Percentiles rank a stretch among this genome's conserved stretches.
phyloP scores from a whole-genome alignment of 2,888 invertebrate species.

The Sinopyrophorus schimmeli region DNA sequence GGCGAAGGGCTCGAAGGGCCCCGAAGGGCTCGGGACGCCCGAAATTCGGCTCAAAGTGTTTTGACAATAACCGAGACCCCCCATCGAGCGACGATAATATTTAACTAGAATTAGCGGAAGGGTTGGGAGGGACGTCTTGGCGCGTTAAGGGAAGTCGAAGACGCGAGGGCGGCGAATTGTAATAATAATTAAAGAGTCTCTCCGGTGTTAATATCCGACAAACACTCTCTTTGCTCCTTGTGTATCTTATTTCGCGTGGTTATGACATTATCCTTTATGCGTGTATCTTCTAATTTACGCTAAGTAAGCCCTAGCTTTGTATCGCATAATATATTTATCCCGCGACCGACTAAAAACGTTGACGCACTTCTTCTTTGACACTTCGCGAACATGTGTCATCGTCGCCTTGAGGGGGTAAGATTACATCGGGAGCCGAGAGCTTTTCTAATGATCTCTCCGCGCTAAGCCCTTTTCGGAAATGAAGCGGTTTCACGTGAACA shows the following conservation, averaged over 20 bases:
- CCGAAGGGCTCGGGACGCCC: too few relatives aligned
- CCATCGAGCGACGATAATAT: too few relatives aligned
- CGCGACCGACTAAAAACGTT: conserved; percentile 23
- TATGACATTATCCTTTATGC: conserved; percentile 27
- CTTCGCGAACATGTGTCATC: conserved; percentile 23
- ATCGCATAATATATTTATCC: conserved; percentile 18
- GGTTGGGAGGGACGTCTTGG: too few relatives aligned
- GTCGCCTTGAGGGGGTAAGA: conserved; percentile 16
- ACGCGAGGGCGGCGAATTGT: too few relatives aligned
- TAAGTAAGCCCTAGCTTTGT: conserved; percentile 24
- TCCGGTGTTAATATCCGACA: too few relatives aligned
- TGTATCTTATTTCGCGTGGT: conserved; percentile 19
- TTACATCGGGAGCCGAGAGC: conserved; percentile 19
- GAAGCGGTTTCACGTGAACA: too few relatives aligned
- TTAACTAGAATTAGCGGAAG: too few relatives aligned
- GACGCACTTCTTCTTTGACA: conserved; percentile 24
- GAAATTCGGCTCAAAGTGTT: too few relatives aligned
- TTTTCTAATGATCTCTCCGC: conserved; percentile 22
- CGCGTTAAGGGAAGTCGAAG: too few relatives aligned
- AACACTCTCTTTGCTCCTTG: conserved; percentile 7
- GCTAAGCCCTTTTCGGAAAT: conserved; percentile 6
- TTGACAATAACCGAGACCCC: too few relatives aligned
- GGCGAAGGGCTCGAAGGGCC: too few relatives aligned
- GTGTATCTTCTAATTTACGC: conserved; percentile 23
- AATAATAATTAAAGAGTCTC: conserved; percentile 20